Percentiles rank a stretch among this genome's conserved stretches.
phyloP scores from a whole-genome alignment of 2,797 vertebrate genomes.

The Xerus rutilus region DNA sequence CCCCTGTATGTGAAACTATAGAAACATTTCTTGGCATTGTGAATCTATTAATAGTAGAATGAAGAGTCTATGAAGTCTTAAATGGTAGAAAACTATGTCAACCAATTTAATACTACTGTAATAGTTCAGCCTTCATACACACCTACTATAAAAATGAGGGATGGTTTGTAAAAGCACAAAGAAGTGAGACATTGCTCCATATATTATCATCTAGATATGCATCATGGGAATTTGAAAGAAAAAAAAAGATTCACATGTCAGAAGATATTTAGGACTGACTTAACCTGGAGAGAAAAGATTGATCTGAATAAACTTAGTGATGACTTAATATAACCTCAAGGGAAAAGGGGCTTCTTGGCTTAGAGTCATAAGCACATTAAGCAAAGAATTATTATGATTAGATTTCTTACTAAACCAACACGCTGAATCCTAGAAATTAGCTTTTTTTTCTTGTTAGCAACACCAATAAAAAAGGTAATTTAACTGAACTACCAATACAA shows the following conservation, averaged over 20 bases:
- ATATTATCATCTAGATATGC: background rate
- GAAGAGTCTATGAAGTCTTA: background rate
- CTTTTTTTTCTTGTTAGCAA: background rate
- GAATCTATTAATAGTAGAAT: background rate
- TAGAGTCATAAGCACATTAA: background rate
- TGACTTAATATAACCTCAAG: background rate
- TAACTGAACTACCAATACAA: background rate
- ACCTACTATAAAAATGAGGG: conserved; percentile 4
- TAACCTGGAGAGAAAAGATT: background rate
- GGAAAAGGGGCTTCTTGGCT: conserved; percentile 10
- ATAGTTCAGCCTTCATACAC: background rate
- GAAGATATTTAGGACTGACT: background rate
- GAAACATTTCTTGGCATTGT: background rate
- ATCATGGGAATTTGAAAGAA: conserved; percentile 8
- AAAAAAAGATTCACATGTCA: background rate
- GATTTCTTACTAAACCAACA: background rate
- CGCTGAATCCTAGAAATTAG: background rate
- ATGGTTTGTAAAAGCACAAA: conserved; percentile 8
- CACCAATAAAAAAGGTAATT: background rate
- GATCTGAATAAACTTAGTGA: background rate
- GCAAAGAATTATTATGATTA: background rate
- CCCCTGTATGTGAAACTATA: background rate
- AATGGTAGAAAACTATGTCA: background rate
- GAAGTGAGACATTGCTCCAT: background rate
- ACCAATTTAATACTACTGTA: background rate